Conservation (phyloP, 2,113 vertebrate species). For the Tapirus terrestris region DNA sequence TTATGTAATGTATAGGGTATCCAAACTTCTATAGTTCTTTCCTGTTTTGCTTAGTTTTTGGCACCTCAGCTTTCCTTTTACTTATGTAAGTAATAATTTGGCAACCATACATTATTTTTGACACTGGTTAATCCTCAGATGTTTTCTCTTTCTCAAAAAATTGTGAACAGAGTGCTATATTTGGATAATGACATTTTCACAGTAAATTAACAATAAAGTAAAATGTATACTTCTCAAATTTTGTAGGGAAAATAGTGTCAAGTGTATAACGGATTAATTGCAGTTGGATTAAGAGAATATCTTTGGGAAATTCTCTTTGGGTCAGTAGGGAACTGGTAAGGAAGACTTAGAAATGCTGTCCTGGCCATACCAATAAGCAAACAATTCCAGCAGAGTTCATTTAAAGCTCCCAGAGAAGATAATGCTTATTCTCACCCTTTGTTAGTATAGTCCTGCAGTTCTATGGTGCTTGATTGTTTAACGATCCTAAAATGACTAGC, state of each 20-base stretch:
- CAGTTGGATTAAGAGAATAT: not conserved
- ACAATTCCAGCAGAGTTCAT: not conserved
- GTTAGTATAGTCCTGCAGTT: not conserved
- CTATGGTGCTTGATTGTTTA: not conserved
- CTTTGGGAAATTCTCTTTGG: conserved; percentile 30
- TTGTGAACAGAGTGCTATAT: not conserved
- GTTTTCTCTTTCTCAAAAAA: conserved; percentile 18
- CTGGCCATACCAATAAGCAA: not conserved
- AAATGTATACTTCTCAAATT: conserved; percentile 1
- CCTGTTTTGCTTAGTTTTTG: not conserved
- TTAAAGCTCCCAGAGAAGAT: not conserved
- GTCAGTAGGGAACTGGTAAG: not conserved
- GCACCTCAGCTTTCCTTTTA: not conserved
- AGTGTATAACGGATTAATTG: not conserved
- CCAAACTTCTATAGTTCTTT: not conserved
- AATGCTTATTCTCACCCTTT: not conserved
- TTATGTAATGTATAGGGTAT: not conserved
- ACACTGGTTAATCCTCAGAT: not conserved
- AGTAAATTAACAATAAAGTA: conserved; percentile 36
- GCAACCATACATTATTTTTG: not conserved
- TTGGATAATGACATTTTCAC: not conserved
- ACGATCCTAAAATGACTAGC: not conserved
- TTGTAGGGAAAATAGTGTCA: not conserved
- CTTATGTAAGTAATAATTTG: not conserved
- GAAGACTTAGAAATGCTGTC: not conserved